phyloP scores from a whole-genome alignment of 2,888 invertebrate genomes.

The Sinhomidia bicolor region DNA sequence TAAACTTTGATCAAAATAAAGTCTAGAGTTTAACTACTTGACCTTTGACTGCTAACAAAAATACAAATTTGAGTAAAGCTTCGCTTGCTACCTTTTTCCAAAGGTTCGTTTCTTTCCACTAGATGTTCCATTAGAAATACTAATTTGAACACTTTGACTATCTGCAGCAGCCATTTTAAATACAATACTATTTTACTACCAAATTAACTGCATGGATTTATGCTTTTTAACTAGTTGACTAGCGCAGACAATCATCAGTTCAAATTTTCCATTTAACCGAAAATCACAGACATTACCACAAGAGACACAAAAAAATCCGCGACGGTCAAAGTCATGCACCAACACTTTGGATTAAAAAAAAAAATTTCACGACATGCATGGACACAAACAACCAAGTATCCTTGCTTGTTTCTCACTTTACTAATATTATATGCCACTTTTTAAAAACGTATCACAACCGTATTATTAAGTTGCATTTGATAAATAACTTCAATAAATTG shows the following conservation, averaged over 20 bases:
- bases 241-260: background rate
- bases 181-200: background rate
- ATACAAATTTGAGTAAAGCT: background rate
- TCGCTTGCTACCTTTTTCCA: conserved; percentile 65
- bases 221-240: background rate
- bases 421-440: background rate
- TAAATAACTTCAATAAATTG: background rate
- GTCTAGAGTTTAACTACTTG: background rate
- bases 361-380: background rate
- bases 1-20: background rate
- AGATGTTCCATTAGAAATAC: conserved; percentile 59
- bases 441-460: background rate
- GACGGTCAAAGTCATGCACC: background rate
- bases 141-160: conserved; percentile 73
- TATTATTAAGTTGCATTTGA: background rate
- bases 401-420: background rate
- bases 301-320: background rate
- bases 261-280: background rate
- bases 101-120: conserved; percentile 38
- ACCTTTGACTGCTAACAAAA: background rate
- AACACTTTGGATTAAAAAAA: background rate
- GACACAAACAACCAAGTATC: background rate
- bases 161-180: conserved; percentile 64
- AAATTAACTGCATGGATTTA: background rate
- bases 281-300: background rate